Evolutionary conservation across 2,113 vertebrate species (phyloP), one percentile per base, ranked within the genome.

Genomic region (Myrmecobius fasciatus): DNA sequence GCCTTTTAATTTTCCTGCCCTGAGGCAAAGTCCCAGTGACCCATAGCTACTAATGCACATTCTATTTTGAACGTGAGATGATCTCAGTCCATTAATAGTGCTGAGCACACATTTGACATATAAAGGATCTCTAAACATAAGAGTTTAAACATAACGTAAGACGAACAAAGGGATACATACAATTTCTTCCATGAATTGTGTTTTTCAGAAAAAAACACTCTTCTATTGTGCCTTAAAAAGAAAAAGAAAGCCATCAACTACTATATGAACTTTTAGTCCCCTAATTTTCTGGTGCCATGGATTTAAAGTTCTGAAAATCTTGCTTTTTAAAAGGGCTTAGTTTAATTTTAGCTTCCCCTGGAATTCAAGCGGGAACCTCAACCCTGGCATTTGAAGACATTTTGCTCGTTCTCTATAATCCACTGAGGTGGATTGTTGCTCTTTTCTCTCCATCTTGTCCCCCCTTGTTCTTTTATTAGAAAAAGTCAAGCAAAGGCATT

Each of bases 381-480:
- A 52, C 53, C 52, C 0, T 93, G 67, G 53, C 91, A 47, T 91
- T 96, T 96, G 94, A 96, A 96, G 89, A 94, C 92, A 60, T 95
- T 96, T 95, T 60, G 26, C 52, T 1, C 12, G 54, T 93, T 92
- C 94, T 8, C 88, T 28, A 25, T 47, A 20, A 25, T 98, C 91
- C 94, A 52, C 83, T 49, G 92, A 52, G 3, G 28, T 97, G 92
- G 46, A 56, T 96, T 67, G 91, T 36, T 94, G 54, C 93, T 96
- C 26, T 49, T 46, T 88, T 90, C 93, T 96, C 0, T 11, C 8
- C 94, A 92, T 95, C 94, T 90, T 89, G 67, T 93, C 89, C 95
- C 88, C 56, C 60, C 91, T 96, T 83, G 91, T 94, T 97, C 96
- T 97, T 97, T 98, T 98, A 97, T 95, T 96, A 97, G 97, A 97